A percentile compares a stretch with the other conserved stretches of the same genome.
phyloP scores from a whole-genome alignment of 53 echinoderm and acorn worm genomes.

The Henricia sp. region DNA sequence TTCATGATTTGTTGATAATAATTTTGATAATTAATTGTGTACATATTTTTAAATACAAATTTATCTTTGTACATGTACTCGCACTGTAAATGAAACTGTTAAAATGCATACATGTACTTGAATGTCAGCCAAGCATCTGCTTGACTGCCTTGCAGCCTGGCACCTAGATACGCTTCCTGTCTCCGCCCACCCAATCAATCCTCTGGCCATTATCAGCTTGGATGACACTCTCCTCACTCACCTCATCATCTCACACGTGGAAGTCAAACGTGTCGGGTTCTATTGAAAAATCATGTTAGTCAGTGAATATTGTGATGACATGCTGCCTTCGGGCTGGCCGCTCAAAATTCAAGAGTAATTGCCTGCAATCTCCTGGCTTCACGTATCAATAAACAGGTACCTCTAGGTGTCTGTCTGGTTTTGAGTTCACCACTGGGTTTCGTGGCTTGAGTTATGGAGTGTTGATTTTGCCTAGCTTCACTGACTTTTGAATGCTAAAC shows the following conservation, averaged over 20 bases:
- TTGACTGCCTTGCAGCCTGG: constrained; percentile 9
- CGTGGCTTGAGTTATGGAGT: too few species aligned
- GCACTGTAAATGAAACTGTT: too few species aligned
- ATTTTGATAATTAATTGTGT: too few species aligned
- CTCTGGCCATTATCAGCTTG: constrained; percentile 40
- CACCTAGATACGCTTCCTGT: not conserved
- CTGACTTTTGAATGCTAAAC: too few species aligned
- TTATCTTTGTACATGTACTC: too few species aligned
- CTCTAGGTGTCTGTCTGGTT: not conserved
- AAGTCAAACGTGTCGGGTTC: constrained; percentile 43
- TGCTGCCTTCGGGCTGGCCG: constrained; percentile 32
- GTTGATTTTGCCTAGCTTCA: too few species aligned
- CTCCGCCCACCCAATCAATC: constrained; percentile 31
- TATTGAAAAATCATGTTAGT: constrained; percentile 40
- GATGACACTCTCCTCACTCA: not conserved
- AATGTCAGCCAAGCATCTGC: not conserved
- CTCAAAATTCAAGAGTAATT: constrained; percentile 45
- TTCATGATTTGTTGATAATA: too few species aligned
- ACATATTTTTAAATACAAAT: too few species aligned
- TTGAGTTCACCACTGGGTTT: too few species aligned
- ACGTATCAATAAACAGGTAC: constrained; percentile 4
- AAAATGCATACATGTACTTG: too few species aligned
- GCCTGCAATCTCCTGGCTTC: constrained; percentile 1
- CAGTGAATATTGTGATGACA: constrained; percentile 25
- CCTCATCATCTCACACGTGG: not conserved